Evolutionary conservation across 1,140 invertebrate genomes (phyloP).

Genomic region (Drosophila subpulchrella): DNA sequence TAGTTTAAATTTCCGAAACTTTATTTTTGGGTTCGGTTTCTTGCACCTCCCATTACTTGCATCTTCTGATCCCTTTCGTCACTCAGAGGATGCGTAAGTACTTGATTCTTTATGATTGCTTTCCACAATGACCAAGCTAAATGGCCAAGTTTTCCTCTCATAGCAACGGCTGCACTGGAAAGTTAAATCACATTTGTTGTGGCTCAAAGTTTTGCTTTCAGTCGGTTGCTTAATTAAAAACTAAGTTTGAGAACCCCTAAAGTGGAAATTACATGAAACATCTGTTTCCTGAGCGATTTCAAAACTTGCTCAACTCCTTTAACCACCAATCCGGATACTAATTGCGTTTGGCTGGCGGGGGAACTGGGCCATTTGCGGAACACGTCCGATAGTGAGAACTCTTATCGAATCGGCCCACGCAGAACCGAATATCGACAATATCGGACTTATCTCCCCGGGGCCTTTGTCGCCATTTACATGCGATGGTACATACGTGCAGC

Average conservation of each 20-base stretch:
- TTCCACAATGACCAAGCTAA: constrained; percentile 13
- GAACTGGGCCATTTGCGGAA: constrained; percentile 16
- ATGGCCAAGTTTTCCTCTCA: constrained; percentile 1
- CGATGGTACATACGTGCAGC: neutral
- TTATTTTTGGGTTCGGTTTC: neutral
- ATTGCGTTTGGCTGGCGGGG: constrained; percentile 24
- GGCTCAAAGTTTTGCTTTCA: constrained; percentile 14
- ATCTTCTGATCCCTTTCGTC: constrained; percentile 12
- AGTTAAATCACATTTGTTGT: constrained; percentile 28
- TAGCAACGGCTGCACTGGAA: constrained; percentile 7
- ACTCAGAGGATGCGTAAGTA: constrained; percentile 31
- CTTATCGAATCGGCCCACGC: constrained; percentile 35
- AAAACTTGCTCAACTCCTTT: constrained; percentile 10
- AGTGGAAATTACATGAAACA: constrained; percentile 38
- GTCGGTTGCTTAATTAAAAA: constrained; percentile 41
- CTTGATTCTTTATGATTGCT: constrained; percentile 15
- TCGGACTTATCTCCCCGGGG: constrained; percentile 22
- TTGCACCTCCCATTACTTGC: neutral
- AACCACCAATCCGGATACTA: constrained; percentile 16
- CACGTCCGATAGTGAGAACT: constrained; percentile 17
- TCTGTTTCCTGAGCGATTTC: constrained; percentile 31
- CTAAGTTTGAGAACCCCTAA: constrained; percentile 17
- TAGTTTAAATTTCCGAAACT: neutral
- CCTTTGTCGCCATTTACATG: constrained; percentile 3
- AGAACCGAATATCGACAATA: constrained; percentile 30